Evolutionary conservation across 2,113 vertebrate species (phyloP).

Genomic region (Lagenorhynchus albirostris): DNA sequence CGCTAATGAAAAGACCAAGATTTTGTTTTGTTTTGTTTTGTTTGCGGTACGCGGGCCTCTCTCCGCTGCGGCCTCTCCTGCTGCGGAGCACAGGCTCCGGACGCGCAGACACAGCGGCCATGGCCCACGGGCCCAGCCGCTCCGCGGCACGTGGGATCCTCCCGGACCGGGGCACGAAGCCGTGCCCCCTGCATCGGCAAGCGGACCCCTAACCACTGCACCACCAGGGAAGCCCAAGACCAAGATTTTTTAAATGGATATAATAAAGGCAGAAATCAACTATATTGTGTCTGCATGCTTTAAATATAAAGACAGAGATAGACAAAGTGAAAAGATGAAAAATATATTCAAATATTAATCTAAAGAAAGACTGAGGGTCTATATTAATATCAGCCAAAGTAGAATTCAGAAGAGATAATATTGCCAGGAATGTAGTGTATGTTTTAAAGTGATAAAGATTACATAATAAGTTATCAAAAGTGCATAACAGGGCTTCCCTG

Average conservation of each 20-base stretch:
- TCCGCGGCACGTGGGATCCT: too few species aligned
- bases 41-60: rapidly evolving
- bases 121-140: too few species aligned
- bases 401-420: background rate
- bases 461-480: background rate
- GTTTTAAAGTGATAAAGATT: conserved; percentile 14
- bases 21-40: background rate
- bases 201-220: too few species aligned
- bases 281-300: background rate
- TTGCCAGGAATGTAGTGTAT: background rate
- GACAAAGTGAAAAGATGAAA: background rate
- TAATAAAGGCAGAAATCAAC: background rate
- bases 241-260: background rate
- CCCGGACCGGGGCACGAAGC: too few species aligned
- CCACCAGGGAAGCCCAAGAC: background rate
- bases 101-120: too few species aligned
- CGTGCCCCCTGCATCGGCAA: too few species aligned
- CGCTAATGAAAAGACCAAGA: background rate
- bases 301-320: background rate
- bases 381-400: background rate
- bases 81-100: too few species aligned
- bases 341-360: conserved; percentile 1
- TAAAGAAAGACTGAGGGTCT: background rate
- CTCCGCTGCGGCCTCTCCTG: too few species aligned
- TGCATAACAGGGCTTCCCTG: background rate